phyloP scores from a whole-genome alignment of 2,888 invertebrate genomes.

The Philonicus albiceps region DNA sequence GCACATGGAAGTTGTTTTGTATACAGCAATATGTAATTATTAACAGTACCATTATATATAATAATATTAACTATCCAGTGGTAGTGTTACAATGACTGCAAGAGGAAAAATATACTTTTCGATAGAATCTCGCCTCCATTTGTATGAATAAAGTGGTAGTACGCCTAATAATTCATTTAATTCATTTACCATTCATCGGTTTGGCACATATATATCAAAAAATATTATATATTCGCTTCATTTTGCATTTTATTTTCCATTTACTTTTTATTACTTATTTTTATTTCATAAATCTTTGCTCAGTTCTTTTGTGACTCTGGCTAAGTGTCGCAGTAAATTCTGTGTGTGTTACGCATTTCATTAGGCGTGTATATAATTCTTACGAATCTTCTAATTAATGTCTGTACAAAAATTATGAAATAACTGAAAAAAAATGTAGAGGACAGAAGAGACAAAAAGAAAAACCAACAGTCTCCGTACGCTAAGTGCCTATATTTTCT shows the following conservation, averaged over 20 bases:
- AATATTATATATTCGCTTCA: constrained; percentile 28
- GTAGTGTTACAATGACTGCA: constrained; percentile 22
- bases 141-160: constrained; percentile 28
- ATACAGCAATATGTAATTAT: constrained; percentile 29
- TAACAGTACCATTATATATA: constrained; percentile 20
- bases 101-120: constrained; percentile 35
- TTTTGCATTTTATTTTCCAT: not conserved
- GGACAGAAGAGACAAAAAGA: not conserved
- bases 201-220: constrained; percentile 43
- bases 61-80: constrained; percentile 11
- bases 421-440: not conserved
- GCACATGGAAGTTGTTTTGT: constrained; percentile 25
- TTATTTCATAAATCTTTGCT: constrained; percentile 26
- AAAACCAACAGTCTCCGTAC: not conserved
- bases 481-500: not conserved
- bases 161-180: constrained; percentile 24
- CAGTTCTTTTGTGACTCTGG: constrained; percentile 24
- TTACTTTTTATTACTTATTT: constrained; percentile 2
- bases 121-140: constrained; percentile 15
- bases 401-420: not conserved
- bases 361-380: not conserved
- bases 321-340: constrained; percentile 7
- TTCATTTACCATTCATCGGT: not conserved
- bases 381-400: not conserved
- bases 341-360: not conserved